Base-by-base conservation (phyloP, 2,797 vertebrate species). In the Percopsis omiscomaycus region DNA sequence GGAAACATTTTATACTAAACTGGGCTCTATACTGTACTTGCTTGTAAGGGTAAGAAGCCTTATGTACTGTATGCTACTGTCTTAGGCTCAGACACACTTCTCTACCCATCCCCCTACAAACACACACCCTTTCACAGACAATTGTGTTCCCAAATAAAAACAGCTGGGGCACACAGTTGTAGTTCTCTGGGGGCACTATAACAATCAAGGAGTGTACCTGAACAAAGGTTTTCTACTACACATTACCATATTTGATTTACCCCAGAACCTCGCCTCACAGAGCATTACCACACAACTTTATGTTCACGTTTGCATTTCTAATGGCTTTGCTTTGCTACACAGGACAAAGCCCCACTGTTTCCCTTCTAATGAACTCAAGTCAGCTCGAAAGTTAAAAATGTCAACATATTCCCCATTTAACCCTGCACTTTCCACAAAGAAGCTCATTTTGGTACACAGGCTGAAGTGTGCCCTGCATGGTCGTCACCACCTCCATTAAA, bases 401-500 rank as follows among this genome's bases (percentile, higher is more conserved):
- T 29, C 22, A 54, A 15, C 30, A 55, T 30, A 55, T 55, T 55
- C n/a, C 15, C 42, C 37, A 27, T 27, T 65, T 28, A 55, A 5
- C 42, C 54, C 56, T 11, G 69, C 42, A 61, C 29, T 66, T 15
- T 60, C 50, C 16, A n/a, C 11, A 14, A 66, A 60, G 28, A 64
- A 66, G 55, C 48, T 46, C 42, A 73, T 68, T n/a, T 60, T 75
- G 71, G 73, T 68, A 80, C 54, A 69, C 63, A 73, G 73, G 68
- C 66, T 70, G 78, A 54, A 75, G 49, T 56, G 61, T 32, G 60
- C 66, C 73, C 79, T 37, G 61, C 22, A 46, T 67, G 46, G 69
- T 68, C 71, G 77, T 89, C 75, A 69, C 71, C 64, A 82, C 88
- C 79, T 83, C 87, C 86, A 89, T 91, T 89, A 90, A 89, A 89